phyloP scores from a whole-genome alignment of 2,113 vertebrate genomes.

The Rhabdornis inornatus region DNA sequence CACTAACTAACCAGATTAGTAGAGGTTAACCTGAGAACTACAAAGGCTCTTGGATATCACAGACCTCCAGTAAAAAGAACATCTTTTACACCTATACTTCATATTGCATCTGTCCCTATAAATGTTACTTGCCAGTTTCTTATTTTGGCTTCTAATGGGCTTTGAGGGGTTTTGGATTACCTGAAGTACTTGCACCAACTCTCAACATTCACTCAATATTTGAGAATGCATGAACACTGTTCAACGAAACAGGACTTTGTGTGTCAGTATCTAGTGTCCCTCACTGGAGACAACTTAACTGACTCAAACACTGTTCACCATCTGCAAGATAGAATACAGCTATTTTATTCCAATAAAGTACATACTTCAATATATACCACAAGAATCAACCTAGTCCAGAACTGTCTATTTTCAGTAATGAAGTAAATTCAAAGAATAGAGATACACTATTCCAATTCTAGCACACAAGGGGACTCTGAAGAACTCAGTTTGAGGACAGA shows the following conservation, averaged over 20 bases:
- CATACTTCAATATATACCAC: no score
- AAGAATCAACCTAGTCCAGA: neutral
- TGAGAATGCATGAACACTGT: neutral
- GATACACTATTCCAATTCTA: neutral
- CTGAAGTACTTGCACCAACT: constrained; percentile 55
- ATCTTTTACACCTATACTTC: constrained; percentile 59
- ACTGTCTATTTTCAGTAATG: neutral
- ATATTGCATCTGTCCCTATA: constrained; percentile 52
- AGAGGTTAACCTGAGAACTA: constrained; percentile 54
- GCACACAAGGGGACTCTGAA: neutral
- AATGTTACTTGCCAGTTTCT: constrained; percentile 65
- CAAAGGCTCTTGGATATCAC: constrained; percentile 64
- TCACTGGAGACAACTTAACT: neutral
- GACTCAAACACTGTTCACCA: neutral
- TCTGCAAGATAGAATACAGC: neutral
- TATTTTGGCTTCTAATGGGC: constrained; percentile 68
- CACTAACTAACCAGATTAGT: constrained; percentile 33
- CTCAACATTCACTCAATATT: constrained; percentile 33
- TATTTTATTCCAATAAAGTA: neutral
- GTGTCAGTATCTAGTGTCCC: neutral
- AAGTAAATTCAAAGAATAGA: neutral
- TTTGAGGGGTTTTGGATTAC: constrained; percentile 70
- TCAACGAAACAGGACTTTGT: neutral
- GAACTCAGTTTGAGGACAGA: neutral
- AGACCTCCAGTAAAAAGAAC: constrained; percentile 57